These are phyloP conservation scores for Pseudomyrmex gracilis DNA, from an alignment of 1,140 invertebrate species.

Conservation along the genomic window DNA sequence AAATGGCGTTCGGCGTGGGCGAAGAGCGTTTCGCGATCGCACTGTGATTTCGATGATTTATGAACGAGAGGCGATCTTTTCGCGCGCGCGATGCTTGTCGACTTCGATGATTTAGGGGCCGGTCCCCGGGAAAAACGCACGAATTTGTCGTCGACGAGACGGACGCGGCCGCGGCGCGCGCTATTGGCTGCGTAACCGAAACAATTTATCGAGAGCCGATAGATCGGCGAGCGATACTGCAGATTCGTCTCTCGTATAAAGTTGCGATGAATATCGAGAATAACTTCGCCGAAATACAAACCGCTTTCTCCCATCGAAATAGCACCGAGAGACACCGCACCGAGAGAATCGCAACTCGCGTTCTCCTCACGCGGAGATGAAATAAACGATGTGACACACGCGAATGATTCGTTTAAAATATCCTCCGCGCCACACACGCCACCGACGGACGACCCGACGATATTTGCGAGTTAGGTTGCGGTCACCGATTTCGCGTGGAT, in stretches of 20 bases:
- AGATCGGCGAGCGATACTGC: constrained; percentile 68
- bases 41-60: constrained; percentile 63
- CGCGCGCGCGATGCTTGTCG: constrained; percentile 5
- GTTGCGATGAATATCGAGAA: constrained; percentile 65
- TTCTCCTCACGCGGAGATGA: background rate
- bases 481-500: background rate
- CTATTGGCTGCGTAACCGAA: constrained; percentile 53
- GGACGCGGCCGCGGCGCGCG: constrained; percentile 39
- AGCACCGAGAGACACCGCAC: background rate
- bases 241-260: constrained; percentile 66
- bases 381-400: constrained; percentile 25
- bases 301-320: constrained; percentile 40
- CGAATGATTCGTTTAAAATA: constrained; percentile 30
- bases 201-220: constrained; percentile 71
- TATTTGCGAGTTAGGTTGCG: constrained; percentile 18
- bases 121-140: constrained; percentile 41
- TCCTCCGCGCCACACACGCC: background rate
- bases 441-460: background rate
- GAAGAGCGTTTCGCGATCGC: background rate
- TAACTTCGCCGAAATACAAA: constrained; percentile 59
- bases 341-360: background rate
- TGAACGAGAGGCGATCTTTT: constrained; percentile 25
- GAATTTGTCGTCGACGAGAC: constrained; percentile 69
- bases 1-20: background rate
- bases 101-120: constrained; percentile 40